These are phyloP conservation scores for Gymnoscopelus braueri DNA, from an alignment of 2,797 vertebrate genomes.

Conservation along the genomic window DNA sequence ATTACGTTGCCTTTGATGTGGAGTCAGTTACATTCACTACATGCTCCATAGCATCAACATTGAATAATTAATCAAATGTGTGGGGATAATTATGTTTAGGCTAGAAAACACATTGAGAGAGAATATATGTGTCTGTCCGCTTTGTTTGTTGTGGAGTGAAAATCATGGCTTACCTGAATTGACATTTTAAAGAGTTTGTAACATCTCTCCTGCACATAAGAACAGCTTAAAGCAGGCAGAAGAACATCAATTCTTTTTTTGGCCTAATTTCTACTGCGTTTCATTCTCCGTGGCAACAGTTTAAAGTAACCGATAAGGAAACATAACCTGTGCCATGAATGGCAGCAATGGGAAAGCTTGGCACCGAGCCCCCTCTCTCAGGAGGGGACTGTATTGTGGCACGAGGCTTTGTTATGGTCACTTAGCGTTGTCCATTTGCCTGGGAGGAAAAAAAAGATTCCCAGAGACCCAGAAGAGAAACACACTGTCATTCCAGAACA, in stretches of 20 bases:
- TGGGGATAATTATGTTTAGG: slow-evolving; percentile 25
- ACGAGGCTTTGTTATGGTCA: slow-evolving; percentile 59
- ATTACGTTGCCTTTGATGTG: slow-evolving; percentile 24
- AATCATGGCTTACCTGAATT: slow-evolving; percentile 8
- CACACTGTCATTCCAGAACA: slow-evolving; percentile 64
- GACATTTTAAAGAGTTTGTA: neutral
- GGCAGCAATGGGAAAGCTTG: slow-evolving; percentile 46
- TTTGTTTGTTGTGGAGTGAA: neutral
- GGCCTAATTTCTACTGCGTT: neutral
- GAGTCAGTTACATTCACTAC: slow-evolving; percentile 33
- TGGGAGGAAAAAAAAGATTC: slow-evolving; percentile 28
- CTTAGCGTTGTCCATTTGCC: slow-evolving; percentile 33
- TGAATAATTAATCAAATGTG: slow-evolving; percentile 56
- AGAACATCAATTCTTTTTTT: neutral
- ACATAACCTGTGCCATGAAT: slow-evolving; percentile 5
- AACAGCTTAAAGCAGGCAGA: neutral
- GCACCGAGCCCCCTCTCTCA: slow-evolving; percentile 22
- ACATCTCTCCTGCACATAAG: neutral
- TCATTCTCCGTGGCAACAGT: slow-evolving; percentile 15
- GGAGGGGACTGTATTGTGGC: slow-evolving; percentile 48
- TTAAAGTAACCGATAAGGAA: slow-evolving; percentile 13
- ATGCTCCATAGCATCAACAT: slow-evolving; percentile 23
- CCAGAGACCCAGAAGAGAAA: slow-evolving; percentile 45
- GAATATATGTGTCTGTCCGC: slow-evolving; percentile 6
- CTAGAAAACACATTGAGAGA: slow-evolving; percentile 1